Evolutionary conservation across 2,113 vertebrate species (phyloP).

Genomic region (Vanacampus margaritifer): DNA sequence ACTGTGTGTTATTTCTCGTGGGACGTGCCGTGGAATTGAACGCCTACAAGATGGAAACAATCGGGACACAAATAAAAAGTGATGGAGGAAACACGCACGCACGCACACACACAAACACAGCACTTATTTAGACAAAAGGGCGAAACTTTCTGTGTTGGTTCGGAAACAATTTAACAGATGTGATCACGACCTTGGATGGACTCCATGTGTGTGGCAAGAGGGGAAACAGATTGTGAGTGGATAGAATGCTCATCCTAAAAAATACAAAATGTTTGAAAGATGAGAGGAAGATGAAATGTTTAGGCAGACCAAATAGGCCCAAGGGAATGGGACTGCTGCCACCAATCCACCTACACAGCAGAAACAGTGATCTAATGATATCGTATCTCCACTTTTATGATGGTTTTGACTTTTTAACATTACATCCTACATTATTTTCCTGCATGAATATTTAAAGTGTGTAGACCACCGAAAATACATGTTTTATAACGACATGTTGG

Average conservation of each 20-base stretch:
- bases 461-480: background rate
- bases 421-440: background rate
- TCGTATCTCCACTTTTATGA: background rate
- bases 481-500: background rate
- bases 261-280: slow-evolving; percentile 40
- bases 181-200: slow-evolving; percentile 45
- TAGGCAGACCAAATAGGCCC: slow-evolving; percentile 39
- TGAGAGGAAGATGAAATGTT: slow-evolving; percentile 36
- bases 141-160: slow-evolving; percentile 10
- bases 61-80: slow-evolving; percentile 16
- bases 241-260: slow-evolving; percentile 47
- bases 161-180: slow-evolving; percentile 54
- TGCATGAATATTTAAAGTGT: background rate
- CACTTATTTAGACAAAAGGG: slow-evolving; percentile 17
- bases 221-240: slow-evolving; percentile 68
- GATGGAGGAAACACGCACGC: slow-evolving; percentile 6
- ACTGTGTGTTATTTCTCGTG: slow-evolving; percentile 34
- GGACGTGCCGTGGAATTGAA: slow-evolving; percentile 19
- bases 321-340: slow-evolving; percentile 47
- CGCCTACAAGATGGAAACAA: slow-evolving; percentile 27
- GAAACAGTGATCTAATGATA: background rate
- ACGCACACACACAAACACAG: background rate
- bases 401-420: background rate
- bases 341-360: slow-evolving; percentile 7
- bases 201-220: slow-evolving; percentile 34